A percentile compares a stretch with the other conserved stretches of the same genome.
phyloP scores from a whole-genome alignment of 2,797 vertebrate genomes.

The Threskiornis aethiopicus region DNA sequence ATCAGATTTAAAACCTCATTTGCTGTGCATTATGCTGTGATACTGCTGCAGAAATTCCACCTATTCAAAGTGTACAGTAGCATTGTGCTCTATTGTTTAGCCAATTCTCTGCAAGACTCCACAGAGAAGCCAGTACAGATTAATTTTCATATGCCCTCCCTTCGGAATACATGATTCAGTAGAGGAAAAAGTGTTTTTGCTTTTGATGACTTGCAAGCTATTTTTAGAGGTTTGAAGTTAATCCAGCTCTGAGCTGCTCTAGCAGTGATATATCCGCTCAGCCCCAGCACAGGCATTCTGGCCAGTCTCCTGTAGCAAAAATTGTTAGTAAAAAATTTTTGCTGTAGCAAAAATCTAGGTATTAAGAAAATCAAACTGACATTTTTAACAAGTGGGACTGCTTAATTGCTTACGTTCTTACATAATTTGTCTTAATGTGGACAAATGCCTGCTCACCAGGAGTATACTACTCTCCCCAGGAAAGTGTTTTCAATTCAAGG shows the following conservation, averaged over 20 bases:
- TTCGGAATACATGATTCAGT: not conserved
- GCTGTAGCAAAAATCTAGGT: not conserved
- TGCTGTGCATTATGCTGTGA: not conserved
- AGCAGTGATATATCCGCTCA: not conserved
- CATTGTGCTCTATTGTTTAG: not conserved
- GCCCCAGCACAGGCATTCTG: not conserved
- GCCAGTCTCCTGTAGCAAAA: not conserved
- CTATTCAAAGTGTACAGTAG: not conserved
- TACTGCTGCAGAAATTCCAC: not conserved
- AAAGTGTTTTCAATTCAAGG: not conserved
- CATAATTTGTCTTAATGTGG: not conserved
- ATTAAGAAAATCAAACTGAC: not conserved
- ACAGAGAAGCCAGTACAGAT: not conserved
- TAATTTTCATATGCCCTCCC: not conserved
- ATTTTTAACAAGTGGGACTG: not conserved
- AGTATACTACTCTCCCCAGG: not conserved
- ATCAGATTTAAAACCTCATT: not conserved
- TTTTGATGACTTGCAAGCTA: slow-evolving; percentile 20
- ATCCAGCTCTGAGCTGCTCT: slow-evolving; percentile 47
- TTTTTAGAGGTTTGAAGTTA: slow-evolving; percentile 59
- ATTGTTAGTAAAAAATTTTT: not conserved
- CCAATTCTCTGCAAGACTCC: not conserved
- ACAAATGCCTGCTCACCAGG: not conserved
- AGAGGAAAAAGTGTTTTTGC: not conserved
- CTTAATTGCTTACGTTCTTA: not conserved